Evolutionary conservation across 2,888 invertebrate genomes (phyloP).

Genomic region (Tenthredo mesomela): DNA sequence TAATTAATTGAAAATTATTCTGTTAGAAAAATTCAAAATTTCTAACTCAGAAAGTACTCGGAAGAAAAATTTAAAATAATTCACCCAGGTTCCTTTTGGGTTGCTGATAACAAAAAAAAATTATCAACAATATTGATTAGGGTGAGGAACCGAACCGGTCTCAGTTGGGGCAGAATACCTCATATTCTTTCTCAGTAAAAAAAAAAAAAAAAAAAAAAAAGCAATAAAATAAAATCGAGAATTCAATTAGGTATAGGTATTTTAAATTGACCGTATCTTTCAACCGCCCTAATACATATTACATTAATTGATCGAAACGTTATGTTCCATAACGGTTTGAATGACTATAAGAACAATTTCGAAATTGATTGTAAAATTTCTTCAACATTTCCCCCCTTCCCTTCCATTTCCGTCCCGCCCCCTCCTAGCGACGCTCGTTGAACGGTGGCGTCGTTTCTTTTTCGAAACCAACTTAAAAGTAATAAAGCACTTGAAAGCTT

Average conservation of each 20-base stretch:
- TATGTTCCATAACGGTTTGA: neutral
- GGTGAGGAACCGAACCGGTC: too few species aligned
- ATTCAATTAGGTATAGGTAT: neutral
- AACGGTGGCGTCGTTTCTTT: neutral
- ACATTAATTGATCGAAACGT: neutral
- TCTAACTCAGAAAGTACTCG: too few species aligned
- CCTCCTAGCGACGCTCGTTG: neutral
- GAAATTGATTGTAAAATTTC: conserved; percentile 13
- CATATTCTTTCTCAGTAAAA: neutral
- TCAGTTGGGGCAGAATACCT: too few species aligned
- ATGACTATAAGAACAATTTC: conserved; percentile 8
- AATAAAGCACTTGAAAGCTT: conserved; percentile 49
- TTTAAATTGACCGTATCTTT: neutral
- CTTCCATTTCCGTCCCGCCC: neutral
- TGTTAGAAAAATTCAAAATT: too few species aligned
- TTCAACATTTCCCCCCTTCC: neutral
- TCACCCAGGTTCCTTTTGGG: too few species aligned
- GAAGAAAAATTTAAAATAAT: too few species aligned
- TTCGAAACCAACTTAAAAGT: conserved; percentile 33
- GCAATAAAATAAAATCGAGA: neutral
- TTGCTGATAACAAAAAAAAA: too few species aligned
- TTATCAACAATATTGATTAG: too few species aligned
- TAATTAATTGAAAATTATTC: too few species aligned
- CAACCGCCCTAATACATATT: neutral
- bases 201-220: neutral